A percentile compares a stretch with the other conserved stretches of the same genome.
phyloP scores from a whole-genome alignment of 1,140 invertebrate genomes.

The Branchinecta lynchi region DNA sequence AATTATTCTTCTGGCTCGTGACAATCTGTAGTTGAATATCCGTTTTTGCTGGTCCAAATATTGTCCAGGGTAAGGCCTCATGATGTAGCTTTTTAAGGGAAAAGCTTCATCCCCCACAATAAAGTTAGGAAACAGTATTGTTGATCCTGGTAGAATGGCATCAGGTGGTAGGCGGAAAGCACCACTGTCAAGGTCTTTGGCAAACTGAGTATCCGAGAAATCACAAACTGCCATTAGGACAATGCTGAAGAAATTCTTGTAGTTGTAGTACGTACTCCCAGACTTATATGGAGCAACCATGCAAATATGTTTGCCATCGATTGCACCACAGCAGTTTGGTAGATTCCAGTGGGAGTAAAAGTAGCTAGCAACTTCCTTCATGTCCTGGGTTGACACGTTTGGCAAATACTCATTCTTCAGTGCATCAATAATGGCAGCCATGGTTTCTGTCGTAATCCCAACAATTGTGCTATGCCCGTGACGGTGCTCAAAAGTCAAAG shows the following conservation, averaged over 20 bases:
- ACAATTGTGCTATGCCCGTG: constrained; percentile 5
- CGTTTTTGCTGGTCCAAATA: not conserved
- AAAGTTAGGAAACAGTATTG: constrained; percentile 9
- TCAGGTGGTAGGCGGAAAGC: constrained; percentile 8
- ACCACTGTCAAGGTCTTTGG: constrained; percentile 4
- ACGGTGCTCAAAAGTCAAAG: not conserved
- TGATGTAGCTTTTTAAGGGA: constrained; percentile 1
- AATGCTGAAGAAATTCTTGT: constrained; percentile 10
- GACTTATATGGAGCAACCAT: constrained; percentile 4
- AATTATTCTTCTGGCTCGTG: constrained; percentile 5
- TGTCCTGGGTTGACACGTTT: constrained; percentile 1
- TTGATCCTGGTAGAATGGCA: constrained; percentile 4
- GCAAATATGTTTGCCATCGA: constrained; percentile 9
- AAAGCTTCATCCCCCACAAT: constrained; percentile 6
- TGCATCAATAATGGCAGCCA: constrained; percentile 5
- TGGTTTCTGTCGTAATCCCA: constrained; percentile 1
- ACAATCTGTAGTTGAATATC: not conserved
- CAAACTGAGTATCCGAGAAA: constrained; percentile 1
- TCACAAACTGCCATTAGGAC: constrained; percentile 9
- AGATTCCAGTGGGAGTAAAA: constrained; percentile 16
- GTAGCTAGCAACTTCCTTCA: constrained; percentile 9
- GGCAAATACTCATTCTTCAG: not conserved
- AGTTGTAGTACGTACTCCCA: not conserved
- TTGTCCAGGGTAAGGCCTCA: not conserved
- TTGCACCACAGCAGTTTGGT: constrained; percentile 8